A percentile compares a stretch with the other conserved stretches of the same genome.
Evolutionary conservation across 64 coral and sea anemone genomes (phyloP).

Genomic region (Cladopsammia gracilis): DNA sequence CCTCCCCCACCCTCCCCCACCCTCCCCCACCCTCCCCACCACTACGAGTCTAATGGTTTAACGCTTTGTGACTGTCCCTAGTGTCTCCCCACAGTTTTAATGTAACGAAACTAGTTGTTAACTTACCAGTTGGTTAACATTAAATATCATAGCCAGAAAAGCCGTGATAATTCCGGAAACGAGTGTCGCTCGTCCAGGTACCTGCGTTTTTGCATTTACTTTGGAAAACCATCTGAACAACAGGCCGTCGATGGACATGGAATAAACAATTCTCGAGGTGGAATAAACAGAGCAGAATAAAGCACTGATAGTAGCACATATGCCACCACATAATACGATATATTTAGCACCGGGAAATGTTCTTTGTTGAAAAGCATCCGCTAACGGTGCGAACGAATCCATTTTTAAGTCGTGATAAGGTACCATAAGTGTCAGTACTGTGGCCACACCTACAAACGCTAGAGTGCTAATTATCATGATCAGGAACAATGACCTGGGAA

Average conservation of each 20-base stretch:
- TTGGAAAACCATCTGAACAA: conserved; percentile 51
- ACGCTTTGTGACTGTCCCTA: too few relatives aligned
- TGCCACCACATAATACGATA: conserved; percentile 29
- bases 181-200: conserved; percentile 23
- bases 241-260: conserved; percentile 52
- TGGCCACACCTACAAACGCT: conserved; percentile 36
- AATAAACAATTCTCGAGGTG: conserved; percentile 48
- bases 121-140: conserved; percentile 37
- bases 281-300: conserved; percentile 40
- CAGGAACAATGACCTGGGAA: conserved; percentile 40
- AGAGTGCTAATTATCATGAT: conserved; percentile 37
- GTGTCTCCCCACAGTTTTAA: too few relatives aligned
- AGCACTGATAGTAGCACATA: conserved; percentile 41
- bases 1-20: too few relatives aligned
- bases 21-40: too few relatives aligned
- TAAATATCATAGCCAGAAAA: conserved; percentile 44
- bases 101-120: neutral
- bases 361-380: conserved; percentile 29
- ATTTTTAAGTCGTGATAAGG: neutral
- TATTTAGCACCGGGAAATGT: conserved; percentile 39
- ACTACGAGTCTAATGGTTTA: too few relatives aligned
- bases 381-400: conserved; percentile 23
- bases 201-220: conserved; percentile 31
- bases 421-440: conserved; percentile 57
- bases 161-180: conserved; percentile 39